Evolutionary conservation across 2,888 invertebrate genomes (phyloP).

Genomic region (Meiosimyza platycephala): DNA sequence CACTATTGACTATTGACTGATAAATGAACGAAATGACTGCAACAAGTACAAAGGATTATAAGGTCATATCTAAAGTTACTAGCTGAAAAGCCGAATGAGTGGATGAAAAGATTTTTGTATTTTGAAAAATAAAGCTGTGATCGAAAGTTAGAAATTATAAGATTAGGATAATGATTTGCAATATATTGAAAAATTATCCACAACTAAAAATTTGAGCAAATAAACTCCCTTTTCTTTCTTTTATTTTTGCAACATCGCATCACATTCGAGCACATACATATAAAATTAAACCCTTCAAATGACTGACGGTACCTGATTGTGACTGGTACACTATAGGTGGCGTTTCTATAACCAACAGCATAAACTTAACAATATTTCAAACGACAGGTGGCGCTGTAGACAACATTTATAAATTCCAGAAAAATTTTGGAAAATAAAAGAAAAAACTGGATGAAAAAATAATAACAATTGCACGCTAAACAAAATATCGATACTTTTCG

Average conservation of each 20-base stretch:
- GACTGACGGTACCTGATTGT: constrained; percentile 23
- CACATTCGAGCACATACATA: not conserved
- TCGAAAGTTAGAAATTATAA: too few species aligned
- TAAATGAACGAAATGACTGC: too few species aligned
- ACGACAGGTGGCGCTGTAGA: constrained; percentile 29
- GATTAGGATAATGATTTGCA: too few species aligned
- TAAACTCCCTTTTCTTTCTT: not conserved
- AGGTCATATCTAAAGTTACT: too few species aligned
- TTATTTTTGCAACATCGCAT: not conserved
- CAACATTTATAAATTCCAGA: constrained; percentile 25
- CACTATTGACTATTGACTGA: too few species aligned
- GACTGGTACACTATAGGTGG: constrained; percentile 13
- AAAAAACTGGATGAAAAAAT: not conserved
- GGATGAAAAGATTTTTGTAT: too few species aligned
- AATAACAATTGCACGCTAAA: constrained; percentile 16
- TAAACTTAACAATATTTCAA: constrained; percentile 17
- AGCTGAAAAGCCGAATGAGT: too few species aligned
- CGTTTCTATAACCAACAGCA: too few species aligned
- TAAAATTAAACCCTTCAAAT: too few species aligned
- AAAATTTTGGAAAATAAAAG: not conserved
- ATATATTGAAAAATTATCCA: too few species aligned
- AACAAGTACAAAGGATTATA: too few species aligned
- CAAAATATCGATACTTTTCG: not conserved
- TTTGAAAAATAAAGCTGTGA: too few species aligned
- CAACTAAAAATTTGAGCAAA: not conserved